Evolutionary conservation across 2,113 vertebrate species (phyloP), one percentile per base, ranked within the genome.

Genomic region (Octodon degus): DNA sequence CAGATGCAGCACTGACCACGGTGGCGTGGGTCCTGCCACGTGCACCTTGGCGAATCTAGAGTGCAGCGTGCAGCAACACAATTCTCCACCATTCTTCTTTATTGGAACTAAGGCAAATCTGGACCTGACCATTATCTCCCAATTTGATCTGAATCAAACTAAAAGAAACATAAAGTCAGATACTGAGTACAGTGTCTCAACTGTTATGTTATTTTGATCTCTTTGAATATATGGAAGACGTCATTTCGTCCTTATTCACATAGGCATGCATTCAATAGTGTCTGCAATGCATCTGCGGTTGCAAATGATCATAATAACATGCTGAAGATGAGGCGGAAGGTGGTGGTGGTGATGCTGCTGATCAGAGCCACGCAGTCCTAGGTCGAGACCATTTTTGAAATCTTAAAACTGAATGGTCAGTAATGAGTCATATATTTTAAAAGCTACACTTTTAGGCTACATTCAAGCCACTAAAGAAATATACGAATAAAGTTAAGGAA

Each of bases 141-240:
- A 32, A 50, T 70, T 65, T n/a, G 34, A 63, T 63, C 34, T 47
- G 37, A 91, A 76, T 76, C 82, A 93, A 97, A 89, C 68, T 58
- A 93, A 94, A 92, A n/a, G 24, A 96, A 70, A 70, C 8, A 53
- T 60, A 82, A 90, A 43, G 53, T 91, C 67, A 76, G 40, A 74
- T 93, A 27, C 8, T 86, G 20, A 91, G 30, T 74, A 72, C 19
- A 43, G 4, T 53, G 13, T 92, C 11, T 70, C 47, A 5, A 16
- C 27, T 77, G 13, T 53, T 68, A 63, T n/a, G 76, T 86, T 94
- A 92, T 92, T 95, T 92, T 84, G 5, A 6, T 62, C n/a, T 93
- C n/a, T 87, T 16, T 40, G 58, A 65, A 53, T 53, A 84, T 80
- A 62, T 22, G 32, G 47, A 70, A 93, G 60, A 65, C 60, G 17